Evolutionary conservation across 2,113 vertebrate species (phyloP).

Genomic region (Halichoerus grypus): DNA sequence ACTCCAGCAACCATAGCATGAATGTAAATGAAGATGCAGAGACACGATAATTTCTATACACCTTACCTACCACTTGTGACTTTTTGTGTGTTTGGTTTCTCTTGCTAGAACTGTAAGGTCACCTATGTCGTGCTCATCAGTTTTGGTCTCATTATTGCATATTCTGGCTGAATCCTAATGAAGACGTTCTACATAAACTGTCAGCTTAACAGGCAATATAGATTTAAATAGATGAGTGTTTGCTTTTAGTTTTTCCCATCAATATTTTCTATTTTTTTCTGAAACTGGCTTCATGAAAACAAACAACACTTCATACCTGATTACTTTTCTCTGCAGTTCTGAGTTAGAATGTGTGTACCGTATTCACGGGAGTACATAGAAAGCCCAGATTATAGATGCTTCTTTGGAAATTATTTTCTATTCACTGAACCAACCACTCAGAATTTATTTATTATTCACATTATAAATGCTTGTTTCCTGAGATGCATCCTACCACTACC

Average conservation of each 20-base stretch:
- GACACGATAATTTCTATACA: neutral
- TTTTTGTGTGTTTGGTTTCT: neutral
- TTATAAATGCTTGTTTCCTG: constrained; percentile 56
- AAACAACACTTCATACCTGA: neutral
- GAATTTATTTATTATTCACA: constrained; percentile 68
- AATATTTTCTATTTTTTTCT: neutral
- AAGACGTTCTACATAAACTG: neutral
- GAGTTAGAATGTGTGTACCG: neutral
- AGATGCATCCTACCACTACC: constrained; percentile 60
- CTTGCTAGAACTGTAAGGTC: neutral
- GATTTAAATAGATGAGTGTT: neutral
- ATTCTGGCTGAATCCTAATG: neutral
- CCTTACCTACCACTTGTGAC: neutral
- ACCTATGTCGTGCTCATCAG: neutral
- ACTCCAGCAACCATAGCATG: accelerated
- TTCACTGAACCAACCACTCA: constrained; percentile 46
- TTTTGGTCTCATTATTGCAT: neutral
- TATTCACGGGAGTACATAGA: neutral
- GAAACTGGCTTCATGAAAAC: constrained; percentile 29
- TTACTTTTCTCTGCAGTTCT: neutral
- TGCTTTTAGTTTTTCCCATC: neutral
- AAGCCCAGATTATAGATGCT: neutral
- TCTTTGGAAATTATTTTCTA: constrained; percentile 67
- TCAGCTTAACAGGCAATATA: neutral
- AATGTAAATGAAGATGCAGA: neutral